Evolutionary conservation across 2,797 vertebrate genomes (phyloP).

Genomic region (Acomys russatus): DNA sequence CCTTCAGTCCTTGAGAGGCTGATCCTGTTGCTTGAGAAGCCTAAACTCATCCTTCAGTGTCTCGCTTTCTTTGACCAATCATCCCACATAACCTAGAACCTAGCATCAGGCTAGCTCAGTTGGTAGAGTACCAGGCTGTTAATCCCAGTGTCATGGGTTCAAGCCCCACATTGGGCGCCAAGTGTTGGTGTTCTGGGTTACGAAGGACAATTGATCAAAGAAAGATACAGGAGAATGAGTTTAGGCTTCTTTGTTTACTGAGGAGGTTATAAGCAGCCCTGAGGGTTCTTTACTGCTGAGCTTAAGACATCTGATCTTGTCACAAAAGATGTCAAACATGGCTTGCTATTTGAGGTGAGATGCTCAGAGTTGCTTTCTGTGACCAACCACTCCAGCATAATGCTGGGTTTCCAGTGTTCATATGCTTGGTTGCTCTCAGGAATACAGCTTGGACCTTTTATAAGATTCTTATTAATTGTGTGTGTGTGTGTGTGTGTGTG

Average conservation of each 20-base stretch:
- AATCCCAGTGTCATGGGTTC: neutral
- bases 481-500: neutral
- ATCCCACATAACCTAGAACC: neutral
- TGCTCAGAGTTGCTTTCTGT: neutral
- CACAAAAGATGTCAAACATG: neutral
- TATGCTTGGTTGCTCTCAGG: neutral
- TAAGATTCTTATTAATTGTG: neutral
- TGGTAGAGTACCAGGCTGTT: neutral
- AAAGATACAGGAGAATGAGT: neutral
- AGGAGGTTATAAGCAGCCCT: neutral
- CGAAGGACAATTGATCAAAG: neutral
- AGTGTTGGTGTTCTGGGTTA: neutral
- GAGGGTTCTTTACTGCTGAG: neutral
- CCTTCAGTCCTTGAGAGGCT: neutral
- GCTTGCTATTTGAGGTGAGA: neutral
- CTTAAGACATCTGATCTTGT: neutral
- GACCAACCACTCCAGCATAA: neutral
- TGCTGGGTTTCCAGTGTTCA: neutral
- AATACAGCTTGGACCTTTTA: neutral
- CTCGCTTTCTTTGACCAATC: neutral
- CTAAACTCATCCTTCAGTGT: neutral
- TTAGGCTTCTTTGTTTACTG: neutral
- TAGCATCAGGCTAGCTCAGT: neutral
- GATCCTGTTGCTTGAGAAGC: neutral
- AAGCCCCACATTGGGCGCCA: neutral